A percentile compares a stretch with the other conserved stretches of the same genome.
phyloP scores from a whole-genome alignment of 2,113 vertebrate genomes.

The Azemiops feae region DNA sequence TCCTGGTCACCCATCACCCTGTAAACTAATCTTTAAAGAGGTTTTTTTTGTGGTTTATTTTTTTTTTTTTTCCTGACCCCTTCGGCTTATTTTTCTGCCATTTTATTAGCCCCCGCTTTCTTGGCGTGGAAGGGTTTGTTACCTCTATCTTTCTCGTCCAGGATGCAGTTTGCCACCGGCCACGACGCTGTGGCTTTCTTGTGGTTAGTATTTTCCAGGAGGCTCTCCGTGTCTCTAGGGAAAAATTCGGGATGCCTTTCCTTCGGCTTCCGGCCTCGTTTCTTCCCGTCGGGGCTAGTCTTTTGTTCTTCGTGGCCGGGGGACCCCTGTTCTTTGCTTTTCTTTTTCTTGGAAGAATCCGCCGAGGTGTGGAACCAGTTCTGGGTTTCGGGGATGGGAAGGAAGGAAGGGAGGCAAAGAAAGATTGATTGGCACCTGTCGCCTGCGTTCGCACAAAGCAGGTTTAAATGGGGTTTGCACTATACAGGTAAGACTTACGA shows the following conservation, averaged over 20 bases:
- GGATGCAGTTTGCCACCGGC: conserved; percentile 56
- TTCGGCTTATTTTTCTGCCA: conserved; percentile 69
- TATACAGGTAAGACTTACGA: too few relatives aligned
- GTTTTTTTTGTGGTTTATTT: not conserved
- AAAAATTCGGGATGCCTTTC: conserved; percentile 70
- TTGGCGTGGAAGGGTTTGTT: conserved; percentile 53
- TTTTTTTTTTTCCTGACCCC: conserved; percentile 13
- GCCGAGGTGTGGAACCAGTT: conserved; percentile 88
- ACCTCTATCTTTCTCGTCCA: conserved; percentile 57
- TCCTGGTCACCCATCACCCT: conserved; percentile 40
- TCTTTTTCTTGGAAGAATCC: conserved; percentile 77
- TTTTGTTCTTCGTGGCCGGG: conserved; percentile 77
- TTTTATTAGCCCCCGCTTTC: conserved; percentile 64
- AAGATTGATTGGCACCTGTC: not conserved
- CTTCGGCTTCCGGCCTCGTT: conserved; percentile 91
- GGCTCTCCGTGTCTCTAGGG: conserved; percentile 50
- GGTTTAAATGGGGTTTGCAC: not conserved
- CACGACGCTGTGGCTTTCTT: conserved; percentile 51
- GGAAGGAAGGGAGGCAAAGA: conserved; percentile 3
- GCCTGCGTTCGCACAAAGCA: too few relatives aligned
- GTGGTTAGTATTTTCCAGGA: conserved; percentile 62
- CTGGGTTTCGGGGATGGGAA: conserved; percentile 53
- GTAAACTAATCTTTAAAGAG: conserved; percentile 66
- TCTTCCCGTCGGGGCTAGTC: conserved; percentile 78
- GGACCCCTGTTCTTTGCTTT: conserved; percentile 70